Evolutionary conservation across 2,797 vertebrate genomes (phyloP).

Genomic region (Hipposideros larvatus): DNA sequence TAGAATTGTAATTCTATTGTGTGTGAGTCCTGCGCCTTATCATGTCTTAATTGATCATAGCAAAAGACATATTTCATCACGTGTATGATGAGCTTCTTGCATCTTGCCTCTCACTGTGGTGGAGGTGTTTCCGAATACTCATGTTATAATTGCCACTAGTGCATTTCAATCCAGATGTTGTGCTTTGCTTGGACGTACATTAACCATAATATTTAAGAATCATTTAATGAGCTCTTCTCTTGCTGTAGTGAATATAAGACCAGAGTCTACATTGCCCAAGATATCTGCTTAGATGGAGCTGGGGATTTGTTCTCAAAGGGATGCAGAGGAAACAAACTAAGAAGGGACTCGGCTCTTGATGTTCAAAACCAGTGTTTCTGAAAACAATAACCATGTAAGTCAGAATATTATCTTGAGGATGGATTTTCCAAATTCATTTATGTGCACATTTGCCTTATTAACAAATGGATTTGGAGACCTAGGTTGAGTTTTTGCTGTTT

Average conservation of each 20-base stretch:
- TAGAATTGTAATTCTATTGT: neutral
- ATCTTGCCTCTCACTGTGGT: neutral
- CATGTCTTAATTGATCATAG: neutral
- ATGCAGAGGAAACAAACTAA: neutral
- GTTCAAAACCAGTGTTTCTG: neutral
- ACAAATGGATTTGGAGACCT: neutral
- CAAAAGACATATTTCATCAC: neutral
- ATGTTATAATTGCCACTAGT: too few relatives aligned
- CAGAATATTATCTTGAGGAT: neutral
- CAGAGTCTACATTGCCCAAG: too few relatives aligned
- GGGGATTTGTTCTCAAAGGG: neutral
- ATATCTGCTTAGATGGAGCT: neutral
- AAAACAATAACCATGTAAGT: neutral
- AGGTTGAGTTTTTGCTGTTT: neutral
- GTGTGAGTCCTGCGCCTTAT: neutral
- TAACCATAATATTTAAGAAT: neutral
- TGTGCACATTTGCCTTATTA: neutral
- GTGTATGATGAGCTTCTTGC: rapidly evolving
- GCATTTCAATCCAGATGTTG: neutral
- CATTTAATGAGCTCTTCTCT: neutral
- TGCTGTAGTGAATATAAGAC: neutral
- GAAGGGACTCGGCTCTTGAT: neutral
- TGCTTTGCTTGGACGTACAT: neutral
- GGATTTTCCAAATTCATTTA: neutral
- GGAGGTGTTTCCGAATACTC: neutral